A percentile compares a stretch with the other conserved stretches of the same genome.
Evolutionary conservation across 2,888 invertebrate genomes (phyloP).

Genomic region (Hirtodrosophila cameraria): DNA sequence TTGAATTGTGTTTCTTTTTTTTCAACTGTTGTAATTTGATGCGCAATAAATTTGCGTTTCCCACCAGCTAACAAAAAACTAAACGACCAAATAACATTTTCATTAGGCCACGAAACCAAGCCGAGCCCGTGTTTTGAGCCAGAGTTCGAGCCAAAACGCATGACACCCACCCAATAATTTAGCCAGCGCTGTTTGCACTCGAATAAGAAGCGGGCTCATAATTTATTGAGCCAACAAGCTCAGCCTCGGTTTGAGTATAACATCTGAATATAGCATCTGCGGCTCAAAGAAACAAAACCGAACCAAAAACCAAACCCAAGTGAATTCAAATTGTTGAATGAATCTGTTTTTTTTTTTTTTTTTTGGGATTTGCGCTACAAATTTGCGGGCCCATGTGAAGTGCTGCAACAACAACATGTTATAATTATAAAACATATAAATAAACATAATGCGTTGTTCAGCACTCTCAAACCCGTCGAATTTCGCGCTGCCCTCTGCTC

Average conservation of each 20-base stretch:
- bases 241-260: constrained; percentile 37
- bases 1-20: constrained; percentile 19
- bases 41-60: constrained; percentile 74
- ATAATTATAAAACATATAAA: constrained; percentile 68
- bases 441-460: constrained; percentile 39
- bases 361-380: constrained; percentile 61
- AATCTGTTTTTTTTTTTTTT: constrained; percentile 47
- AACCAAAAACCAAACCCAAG: constrained; percentile 34
- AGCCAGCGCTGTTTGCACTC: constrained; percentile 58
- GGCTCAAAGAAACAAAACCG: constrained; percentile 14
- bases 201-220: constrained; percentile 73
- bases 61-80: constrained; percentile 47
- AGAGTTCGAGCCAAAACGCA: constrained; percentile 62
- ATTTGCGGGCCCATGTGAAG: constrained; percentile 69
- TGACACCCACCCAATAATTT: constrained; percentile 64
- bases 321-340: constrained; percentile 59
- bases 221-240: constrained; percentile 71
- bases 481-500: constrained; percentile 43
- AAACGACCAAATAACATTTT: constrained; percentile 57
- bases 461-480: constrained; percentile 39
- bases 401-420: constrained; percentile 51
- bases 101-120: constrained; percentile 52
- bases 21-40: constrained; percentile 65
- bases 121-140: too few species aligned
- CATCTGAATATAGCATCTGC: constrained; percentile 31